A percentile compares a stretch with the other conserved stretches of the same genome.
Evolutionary conservation across 23 tunicate genomes (phyloP).

Genomic region (Ascidia mentula): DNA sequence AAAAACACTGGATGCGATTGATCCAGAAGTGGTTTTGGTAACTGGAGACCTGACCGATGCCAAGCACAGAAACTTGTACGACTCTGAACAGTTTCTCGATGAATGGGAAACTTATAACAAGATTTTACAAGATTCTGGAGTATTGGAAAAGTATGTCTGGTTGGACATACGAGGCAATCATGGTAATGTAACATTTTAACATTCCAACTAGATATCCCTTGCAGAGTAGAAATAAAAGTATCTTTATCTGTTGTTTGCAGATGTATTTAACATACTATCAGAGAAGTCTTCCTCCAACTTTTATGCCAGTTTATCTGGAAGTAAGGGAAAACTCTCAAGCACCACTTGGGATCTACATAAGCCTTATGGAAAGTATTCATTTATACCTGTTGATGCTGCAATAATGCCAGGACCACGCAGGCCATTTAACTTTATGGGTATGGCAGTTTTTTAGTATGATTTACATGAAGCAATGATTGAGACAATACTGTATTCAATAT

Average conservation of each 20-base stretch:
- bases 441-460: background rate
- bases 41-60: slow-evolving; percentile 99
- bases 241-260: slow-evolving; percentile 28
- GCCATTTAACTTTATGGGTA: slow-evolving; percentile 89
- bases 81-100: slow-evolving; percentile 59
- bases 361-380: slow-evolving; percentile 82
- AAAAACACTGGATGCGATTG: slow-evolving; percentile 43
- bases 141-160: slow-evolving; percentile 65
- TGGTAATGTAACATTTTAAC: slow-evolving; percentile 26
- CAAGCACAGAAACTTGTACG: slow-evolving; percentile 45
- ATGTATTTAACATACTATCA: slow-evolving; percentile 71
- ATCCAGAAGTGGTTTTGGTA: slow-evolving; percentile 86
- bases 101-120: slow-evolving; percentile 87
- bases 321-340: slow-evolving; percentile 52
- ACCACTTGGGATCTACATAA: slow-evolving; percentile 29
- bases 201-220: background rate
- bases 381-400: slow-evolving; percentile 88
- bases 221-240: background rate
- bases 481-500: background rate
- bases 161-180: slow-evolving; percentile 95
- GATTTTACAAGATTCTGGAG: slow-evolving; percentile 51
- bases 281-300: slow-evolving; percentile 26
- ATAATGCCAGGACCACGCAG: slow-evolving; percentile 80
- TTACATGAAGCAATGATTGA: background rate
- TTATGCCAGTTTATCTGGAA: slow-evolving; percentile 76